Evolutionary conservation across 2,797 vertebrate species (phyloP).

Genomic region (Petrocephalus sullivani): DNA sequence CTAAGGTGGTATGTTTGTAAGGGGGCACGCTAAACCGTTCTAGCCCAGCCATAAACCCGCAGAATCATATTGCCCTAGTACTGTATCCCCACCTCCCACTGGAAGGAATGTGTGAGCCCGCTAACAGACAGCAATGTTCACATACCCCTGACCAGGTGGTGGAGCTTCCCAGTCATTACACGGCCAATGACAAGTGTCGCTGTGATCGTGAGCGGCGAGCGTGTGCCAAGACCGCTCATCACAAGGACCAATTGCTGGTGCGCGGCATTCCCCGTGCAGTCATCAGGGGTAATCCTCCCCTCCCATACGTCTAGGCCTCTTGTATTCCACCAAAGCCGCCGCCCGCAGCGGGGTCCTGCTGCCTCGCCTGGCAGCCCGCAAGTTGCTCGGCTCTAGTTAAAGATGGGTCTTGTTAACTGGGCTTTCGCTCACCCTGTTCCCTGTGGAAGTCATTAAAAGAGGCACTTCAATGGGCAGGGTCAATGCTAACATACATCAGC

Average conservation of each 20-base stretch:
- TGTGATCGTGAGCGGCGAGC: neutral
- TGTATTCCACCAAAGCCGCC: neutral
- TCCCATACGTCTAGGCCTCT: neutral
- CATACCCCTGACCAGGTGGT: neutral
- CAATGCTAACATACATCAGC: neutral
- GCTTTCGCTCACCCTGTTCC: neutral
- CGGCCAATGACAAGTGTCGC: neutral
- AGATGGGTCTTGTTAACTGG: constrained; percentile 7
- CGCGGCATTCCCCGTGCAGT: neutral
- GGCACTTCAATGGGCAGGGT: constrained; percentile 12
- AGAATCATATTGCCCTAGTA: neutral
- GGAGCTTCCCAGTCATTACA: neutral
- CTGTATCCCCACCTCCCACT: too few species aligned
- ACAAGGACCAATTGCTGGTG: neutral
- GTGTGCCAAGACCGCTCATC: neutral
- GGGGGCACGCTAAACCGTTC: neutral
- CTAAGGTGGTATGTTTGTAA: neutral
- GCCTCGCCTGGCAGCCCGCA: neutral
- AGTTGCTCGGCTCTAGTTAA: neutral
- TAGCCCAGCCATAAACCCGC: neutral
- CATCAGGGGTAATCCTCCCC: neutral
- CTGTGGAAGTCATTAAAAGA: constrained; percentile 17
- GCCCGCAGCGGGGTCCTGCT: neutral
- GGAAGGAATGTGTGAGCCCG: neutral
- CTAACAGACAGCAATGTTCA: neutral